A percentile compares a stretch with the other conserved stretches of the same genome.
Evolutionary conservation across 2,888 invertebrate species (phyloP).

Genomic region (Frankliniella intonsa): DNA sequence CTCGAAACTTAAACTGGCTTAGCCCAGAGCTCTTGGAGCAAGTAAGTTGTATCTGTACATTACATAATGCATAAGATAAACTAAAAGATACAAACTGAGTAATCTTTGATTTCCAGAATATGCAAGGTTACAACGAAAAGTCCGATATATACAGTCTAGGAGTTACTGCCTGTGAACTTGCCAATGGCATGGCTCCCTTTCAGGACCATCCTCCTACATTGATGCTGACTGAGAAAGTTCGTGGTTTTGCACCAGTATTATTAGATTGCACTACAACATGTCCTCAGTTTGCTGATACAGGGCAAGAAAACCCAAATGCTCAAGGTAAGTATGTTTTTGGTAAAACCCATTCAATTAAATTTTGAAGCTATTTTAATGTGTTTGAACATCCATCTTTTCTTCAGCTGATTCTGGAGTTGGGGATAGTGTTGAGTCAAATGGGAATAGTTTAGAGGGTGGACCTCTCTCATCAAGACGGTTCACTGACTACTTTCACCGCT

Average conservation of each 20-base stretch:
- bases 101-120: conserved; percentile 53
- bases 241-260: conserved; percentile 71
- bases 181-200: conserved; percentile 85
- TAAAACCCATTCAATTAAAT: not conserved
- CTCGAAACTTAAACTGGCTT: conserved; percentile 77
- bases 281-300: conserved; percentile 34
- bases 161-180: conserved; percentile 79
- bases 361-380: not conserved
- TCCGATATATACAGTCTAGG: conserved; percentile 91
- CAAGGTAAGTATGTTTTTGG: conserved; percentile 4
- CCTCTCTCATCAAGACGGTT: conserved; percentile 53
- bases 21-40: conserved; percentile 89
- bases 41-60: conserved; percentile 22
- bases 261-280: conserved; percentile 51
- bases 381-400: not conserved
- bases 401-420: conserved; percentile 50
- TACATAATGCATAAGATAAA: too few species aligned
- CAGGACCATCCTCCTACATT: conserved; percentile 78
- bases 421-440: conserved; percentile 47
- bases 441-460: conserved; percentile 37
- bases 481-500: conserved; percentile 70
- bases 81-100: not conserved
- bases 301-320: conserved; percentile 34
- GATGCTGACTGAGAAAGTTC: conserved; percentile 85
- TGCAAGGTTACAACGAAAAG: conserved; percentile 80